Evolutionary conservation across 2,113 vertebrate genomes (phyloP).

Genomic region (Alosa alosa): DNA sequence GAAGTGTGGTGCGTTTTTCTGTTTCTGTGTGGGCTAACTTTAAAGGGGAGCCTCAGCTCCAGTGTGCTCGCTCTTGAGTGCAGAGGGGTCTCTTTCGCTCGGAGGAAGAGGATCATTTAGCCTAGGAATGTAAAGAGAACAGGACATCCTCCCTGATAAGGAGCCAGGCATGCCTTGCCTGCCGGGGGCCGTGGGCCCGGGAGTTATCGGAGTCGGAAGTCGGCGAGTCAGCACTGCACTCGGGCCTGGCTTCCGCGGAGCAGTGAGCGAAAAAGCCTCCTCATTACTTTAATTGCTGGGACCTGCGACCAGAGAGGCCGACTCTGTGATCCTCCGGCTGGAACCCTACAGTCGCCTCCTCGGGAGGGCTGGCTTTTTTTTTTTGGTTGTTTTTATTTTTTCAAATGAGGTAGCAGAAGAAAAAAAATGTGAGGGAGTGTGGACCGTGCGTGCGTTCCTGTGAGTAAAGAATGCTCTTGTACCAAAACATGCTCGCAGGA

Average conservation of each 20-base stretch:
- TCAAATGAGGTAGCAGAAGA: not conserved
- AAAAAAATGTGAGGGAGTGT: constrained; percentile 11
- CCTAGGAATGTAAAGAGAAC: constrained; percentile 56
- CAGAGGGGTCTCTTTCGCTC: constrained; percentile 35
- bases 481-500: not conserved
- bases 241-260: constrained; percentile 45
- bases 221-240: constrained; percentile 48
- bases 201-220: constrained; percentile 47
- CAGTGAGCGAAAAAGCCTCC: constrained; percentile 33
- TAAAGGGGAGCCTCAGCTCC: constrained; percentile 61
- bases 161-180: constrained; percentile 44
- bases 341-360: constrained; percentile 43
- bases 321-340: constrained; percentile 43
- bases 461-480: constrained; percentile 23
- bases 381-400: not conserved
- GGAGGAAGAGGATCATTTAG: constrained; percentile 55
- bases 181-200: constrained; percentile 40
- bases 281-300: constrained; percentile 64
- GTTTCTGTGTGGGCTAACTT: constrained; percentile 43
- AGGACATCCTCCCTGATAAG: constrained; percentile 56
- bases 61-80: constrained; percentile 48
- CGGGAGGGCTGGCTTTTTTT: constrained; percentile 17
- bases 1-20: constrained; percentile 25
- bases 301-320: constrained; percentile 56
- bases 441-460: not conserved